These are phyloP conservation scores for Hyppa rectilinea DNA, from an alignment of 2,888 invertebrate species.

Conservation along the genomic window DNA sequence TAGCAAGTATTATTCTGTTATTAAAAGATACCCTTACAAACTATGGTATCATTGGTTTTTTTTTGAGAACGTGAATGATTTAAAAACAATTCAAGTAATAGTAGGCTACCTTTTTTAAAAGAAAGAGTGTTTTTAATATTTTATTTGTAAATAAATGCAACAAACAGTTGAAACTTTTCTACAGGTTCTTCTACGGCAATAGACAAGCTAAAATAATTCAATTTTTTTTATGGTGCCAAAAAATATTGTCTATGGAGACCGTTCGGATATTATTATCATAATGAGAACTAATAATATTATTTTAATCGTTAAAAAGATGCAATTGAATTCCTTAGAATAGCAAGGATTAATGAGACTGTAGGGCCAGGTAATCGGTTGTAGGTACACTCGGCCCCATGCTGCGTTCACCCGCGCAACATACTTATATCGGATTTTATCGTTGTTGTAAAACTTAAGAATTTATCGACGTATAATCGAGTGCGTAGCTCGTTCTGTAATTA, in stretches of 20 bases:
- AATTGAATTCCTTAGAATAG: conserved; percentile 54
- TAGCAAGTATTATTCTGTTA: conserved; percentile 64
- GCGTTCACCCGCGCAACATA: conserved; percentile 53
- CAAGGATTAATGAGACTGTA: conserved; percentile 61
- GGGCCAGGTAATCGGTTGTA: conserved; percentile 56
- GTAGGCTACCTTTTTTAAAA: neutral
- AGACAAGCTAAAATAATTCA: neutral
- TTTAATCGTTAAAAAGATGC: conserved; percentile 38
- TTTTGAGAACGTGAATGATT: conserved; percentile 4
- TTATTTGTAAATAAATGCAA: neutral
- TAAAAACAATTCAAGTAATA: conserved; percentile 2
- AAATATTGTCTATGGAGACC: neutral
- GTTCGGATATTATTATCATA: conserved; percentile 21
- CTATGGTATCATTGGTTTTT: conserved; percentile 30
- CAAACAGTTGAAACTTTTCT: neutral
- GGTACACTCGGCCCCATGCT: conserved; percentile 50
- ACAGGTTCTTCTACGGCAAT: neutral
- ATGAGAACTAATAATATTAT: conserved; percentile 15
- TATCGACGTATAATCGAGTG: conserved; percentile 52
- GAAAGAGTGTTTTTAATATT: neutral
- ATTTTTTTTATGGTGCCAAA: too few species aligned
- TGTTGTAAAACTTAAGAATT: conserved; percentile 64
- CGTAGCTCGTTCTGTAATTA: conserved; percentile 44
- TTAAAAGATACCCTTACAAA: conserved; percentile 39
- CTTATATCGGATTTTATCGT: conserved; percentile 61